phyloP scores from a whole-genome alignment of 2,888 invertebrate species.

The Oscheius sp. region DNA sequence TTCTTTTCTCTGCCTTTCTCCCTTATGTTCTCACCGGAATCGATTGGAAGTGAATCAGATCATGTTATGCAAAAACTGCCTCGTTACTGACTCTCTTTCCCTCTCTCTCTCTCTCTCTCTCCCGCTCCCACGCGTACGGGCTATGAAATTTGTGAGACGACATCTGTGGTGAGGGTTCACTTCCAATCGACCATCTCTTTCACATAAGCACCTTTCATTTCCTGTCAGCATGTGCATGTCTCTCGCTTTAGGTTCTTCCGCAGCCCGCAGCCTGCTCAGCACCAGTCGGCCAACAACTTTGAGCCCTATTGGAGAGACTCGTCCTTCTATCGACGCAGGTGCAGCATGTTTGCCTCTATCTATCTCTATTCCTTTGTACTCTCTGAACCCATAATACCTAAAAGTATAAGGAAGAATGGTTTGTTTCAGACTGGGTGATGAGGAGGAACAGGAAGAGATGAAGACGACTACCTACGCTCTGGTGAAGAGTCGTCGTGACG shows the following conservation, averaged over 20 bases:
- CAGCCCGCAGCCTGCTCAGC: background rate
- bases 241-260: conserved; percentile 32
- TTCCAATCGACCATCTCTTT: background rate
- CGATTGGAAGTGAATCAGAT: conserved; percentile 22
- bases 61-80: conserved; percentile 28
- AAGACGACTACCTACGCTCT: conserved; percentile 58
- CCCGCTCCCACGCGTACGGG: background rate
- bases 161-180: too few relatives aligned
- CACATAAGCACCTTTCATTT: background rate
- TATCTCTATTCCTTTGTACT: conserved; percentile 1
- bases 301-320: conserved; percentile 72
- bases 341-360: conserved; percentile 12
- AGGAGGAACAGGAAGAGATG: conserved; percentile 44
- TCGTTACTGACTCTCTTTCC: conserved; percentile 10
- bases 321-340: conserved; percentile 66
- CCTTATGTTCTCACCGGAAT: background rate
- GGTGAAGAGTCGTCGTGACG: conserved; percentile 54
- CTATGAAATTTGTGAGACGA: background rate
- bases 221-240: conserved; percentile 9
- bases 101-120: background rate
- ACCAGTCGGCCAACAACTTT: conserved; percentile 41
- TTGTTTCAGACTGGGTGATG: conserved; percentile 55
- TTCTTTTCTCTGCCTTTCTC: background rate
- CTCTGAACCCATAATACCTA: background rate
- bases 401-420: background rate